These are phyloP conservation scores for Drosophila cracens DNA, from an alignment of 2,888 invertebrate genomes.

Conservation along the genomic window DNA sequence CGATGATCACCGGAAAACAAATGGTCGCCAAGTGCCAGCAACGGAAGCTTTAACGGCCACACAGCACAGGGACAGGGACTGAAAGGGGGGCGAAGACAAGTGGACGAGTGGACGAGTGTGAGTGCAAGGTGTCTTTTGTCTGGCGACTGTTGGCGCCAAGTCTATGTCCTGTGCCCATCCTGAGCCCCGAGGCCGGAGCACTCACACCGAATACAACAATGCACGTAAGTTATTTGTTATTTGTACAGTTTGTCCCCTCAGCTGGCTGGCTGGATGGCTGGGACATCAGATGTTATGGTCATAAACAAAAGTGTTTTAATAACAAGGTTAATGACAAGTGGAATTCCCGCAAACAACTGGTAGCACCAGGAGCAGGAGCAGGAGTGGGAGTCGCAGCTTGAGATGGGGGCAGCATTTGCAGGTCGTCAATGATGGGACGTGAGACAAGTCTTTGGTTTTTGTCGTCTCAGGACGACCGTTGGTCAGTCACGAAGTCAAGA, in stretches of 20 bases:
- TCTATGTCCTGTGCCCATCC: slow-evolving; percentile 7
- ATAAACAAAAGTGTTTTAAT: slow-evolving; percentile 82
- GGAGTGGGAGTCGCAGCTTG: not conserved
- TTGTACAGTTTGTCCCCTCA: slow-evolving; percentile 65
- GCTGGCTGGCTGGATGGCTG: slow-evolving; percentile 16
- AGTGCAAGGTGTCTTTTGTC: slow-evolving; percentile 29
- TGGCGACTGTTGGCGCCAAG: slow-evolving; percentile 21
- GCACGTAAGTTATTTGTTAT: slow-evolving; percentile 83
- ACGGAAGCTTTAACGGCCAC: slow-evolving; percentile 53
- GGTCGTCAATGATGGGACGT: slow-evolving; percentile 56
- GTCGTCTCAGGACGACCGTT: slow-evolving; percentile 35
- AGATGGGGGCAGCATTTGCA: slow-evolving; percentile 9
- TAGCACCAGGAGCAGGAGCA: not conserved
- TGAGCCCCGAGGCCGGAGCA: not conserved
- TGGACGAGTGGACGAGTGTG: not conserved
- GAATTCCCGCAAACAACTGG: slow-evolving; percentile 64
- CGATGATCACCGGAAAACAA: slow-evolving; percentile 81
- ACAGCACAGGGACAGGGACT: slow-evolving; percentile 12
- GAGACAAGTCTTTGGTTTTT: slow-evolving; percentile 39
- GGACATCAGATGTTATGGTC: slow-evolving; percentile 82
- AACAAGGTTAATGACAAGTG: slow-evolving; percentile 83
- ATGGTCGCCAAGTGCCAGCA: slow-evolving; percentile 59
- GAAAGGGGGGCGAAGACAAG: not conserved
- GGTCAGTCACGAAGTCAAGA: slow-evolving; percentile 58
- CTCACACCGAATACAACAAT: slow-evolving; percentile 10